Evolutionary conservation across 2,888 invertebrate genomes (phyloP), one percentile per base, ranked within the genome.

Genomic region (Melanargia galathea): DNA sequence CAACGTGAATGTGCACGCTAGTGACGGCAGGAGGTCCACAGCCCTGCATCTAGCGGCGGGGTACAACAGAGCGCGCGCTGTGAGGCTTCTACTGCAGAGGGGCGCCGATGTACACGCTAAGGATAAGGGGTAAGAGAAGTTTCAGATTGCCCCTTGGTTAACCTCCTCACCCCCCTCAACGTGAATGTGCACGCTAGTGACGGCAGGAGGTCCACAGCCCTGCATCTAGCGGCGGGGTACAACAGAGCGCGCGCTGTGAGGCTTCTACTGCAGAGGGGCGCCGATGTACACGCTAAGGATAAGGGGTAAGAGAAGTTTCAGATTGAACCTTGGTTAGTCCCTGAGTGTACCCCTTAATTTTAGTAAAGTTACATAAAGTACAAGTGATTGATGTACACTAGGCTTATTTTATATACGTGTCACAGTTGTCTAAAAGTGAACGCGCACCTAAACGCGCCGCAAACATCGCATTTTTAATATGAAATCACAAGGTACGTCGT

Each of bases 171-270:
- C 51, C 98, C 98, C 0, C 92, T 98, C 6, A 99, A 99, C 87
- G 98, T 99, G n/a, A 98, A 99, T 87, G 98, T 98, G 75, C 99
- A 99, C 88, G 99, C 98, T 1, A 96, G 96, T 75, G 99, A 99
- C 88, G 99, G 99, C 0, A 92, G 99, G 13, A 94, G 98, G 68
- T 97, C 96, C 1, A 98, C 98, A 0, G 98, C 98, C 0, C 87
- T 98, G 59, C 98, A 98, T 87, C 90, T 98, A 70, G 98, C 98
- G 3, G 98, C 98, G 4, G 98, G 98, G 2, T 99, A 98, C 83
- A 99, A 99, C 90, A 92, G 98, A 49, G 96, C 96, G 40, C 92
- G 97, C 60, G 97, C 98, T 30, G 98, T 98, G 26, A 95, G 98
- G 75, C 92, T 98, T 70, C 88, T 99, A 58, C 86, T 99, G 69